phyloP scores from a whole-genome alignment of 2,113 vertebrate genomes.

The Solea senegalensis region DNA sequence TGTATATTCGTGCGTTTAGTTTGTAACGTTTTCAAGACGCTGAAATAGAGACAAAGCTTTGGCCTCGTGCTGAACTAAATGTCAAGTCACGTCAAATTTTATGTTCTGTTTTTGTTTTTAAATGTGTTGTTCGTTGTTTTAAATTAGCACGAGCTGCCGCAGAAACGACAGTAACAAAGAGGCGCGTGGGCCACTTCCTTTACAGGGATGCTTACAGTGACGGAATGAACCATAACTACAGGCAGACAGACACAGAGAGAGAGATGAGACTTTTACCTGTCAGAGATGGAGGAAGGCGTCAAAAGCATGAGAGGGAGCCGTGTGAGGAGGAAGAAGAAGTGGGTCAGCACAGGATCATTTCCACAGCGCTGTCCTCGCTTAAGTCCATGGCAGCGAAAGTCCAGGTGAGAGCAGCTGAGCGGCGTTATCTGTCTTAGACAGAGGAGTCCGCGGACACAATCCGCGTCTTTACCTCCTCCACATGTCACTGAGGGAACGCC shows the following conservation, averaged over 20 bases:
- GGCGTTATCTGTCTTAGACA: conserved; percentile 58
- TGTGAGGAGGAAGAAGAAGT: conserved; percentile 28
- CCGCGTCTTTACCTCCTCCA: conserved; percentile 80
- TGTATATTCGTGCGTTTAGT: too few species aligned
- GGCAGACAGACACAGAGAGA: conserved; percentile 8
- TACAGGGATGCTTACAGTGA: conserved; percentile 48
- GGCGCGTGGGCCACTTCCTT: conserved; percentile 71
- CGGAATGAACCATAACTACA: background rate
- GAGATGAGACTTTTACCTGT: conserved; percentile 73
- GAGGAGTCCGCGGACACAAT: conserved; percentile 66
- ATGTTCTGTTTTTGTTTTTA: background rate
- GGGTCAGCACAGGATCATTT: conserved; percentile 73
- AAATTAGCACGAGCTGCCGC: conserved; percentile 28
- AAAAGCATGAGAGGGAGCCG: conserved; percentile 11
- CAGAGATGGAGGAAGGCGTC: conserved; percentile 29
- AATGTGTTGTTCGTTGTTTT: background rate
- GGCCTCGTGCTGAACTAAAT: background rate
- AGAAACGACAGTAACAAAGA: conserved; percentile 43
- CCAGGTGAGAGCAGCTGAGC: conserved; percentile 69
- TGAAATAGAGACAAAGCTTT: background rate
- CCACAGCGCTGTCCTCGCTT: conserved; percentile 70
- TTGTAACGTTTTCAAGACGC: background rate
- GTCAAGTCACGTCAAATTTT: background rate
- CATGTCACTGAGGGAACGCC: conserved; percentile 78
- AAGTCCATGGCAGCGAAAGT: conserved; percentile 79